phyloP scores from a whole-genome alignment of 2,797 vertebrate species.

The Acrossocheilus fasciatus region DNA sequence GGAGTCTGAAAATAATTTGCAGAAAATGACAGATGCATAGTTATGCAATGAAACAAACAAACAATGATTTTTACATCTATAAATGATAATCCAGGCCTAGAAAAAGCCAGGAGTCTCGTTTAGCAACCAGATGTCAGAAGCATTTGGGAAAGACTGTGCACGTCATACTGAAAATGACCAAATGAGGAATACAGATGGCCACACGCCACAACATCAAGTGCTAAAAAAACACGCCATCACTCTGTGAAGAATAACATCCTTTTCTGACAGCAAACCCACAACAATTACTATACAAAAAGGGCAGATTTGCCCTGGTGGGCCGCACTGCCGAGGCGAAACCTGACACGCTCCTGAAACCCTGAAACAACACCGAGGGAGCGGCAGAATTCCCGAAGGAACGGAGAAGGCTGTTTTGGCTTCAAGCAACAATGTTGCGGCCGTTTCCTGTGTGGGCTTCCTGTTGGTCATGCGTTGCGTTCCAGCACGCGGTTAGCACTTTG shows the following conservation, averaged over 20 bases:
- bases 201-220: background rate
- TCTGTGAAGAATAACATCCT: slow-evolving; percentile 36
- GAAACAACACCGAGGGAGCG: slow-evolving; percentile 60
- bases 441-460: slow-evolving; percentile 80
- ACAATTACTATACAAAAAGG: slow-evolving; percentile 8
- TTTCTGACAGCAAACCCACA: slow-evolving; percentile 29
- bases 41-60: slow-evolving; percentile 17
- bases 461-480: slow-evolving; percentile 65
- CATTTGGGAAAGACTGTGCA: background rate
- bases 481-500: slow-evolving; percentile 66
- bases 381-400: slow-evolving; percentile 63
- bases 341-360: slow-evolving; percentile 59
- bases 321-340: slow-evolving; percentile 55
- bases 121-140: background rate
- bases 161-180: background rate
- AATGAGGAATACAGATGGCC: slow-evolving; percentile 17
- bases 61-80: slow-evolving; percentile 12
- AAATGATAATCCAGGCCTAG: background rate
- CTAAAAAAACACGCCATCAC: slow-evolving; percentile 8
- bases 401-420: slow-evolving; percentile 64
- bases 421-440: slow-evolving; percentile 70
- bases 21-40: slow-evolving; percentile 10
- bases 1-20: slow-evolving; percentile 6
- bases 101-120: background rate
- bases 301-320: slow-evolving; percentile 16